These are phyloP conservation scores for Prionailurus viverrinus DNA, from an alignment of 2,113 vertebrate species.

Conservation along the genomic window DNA sequence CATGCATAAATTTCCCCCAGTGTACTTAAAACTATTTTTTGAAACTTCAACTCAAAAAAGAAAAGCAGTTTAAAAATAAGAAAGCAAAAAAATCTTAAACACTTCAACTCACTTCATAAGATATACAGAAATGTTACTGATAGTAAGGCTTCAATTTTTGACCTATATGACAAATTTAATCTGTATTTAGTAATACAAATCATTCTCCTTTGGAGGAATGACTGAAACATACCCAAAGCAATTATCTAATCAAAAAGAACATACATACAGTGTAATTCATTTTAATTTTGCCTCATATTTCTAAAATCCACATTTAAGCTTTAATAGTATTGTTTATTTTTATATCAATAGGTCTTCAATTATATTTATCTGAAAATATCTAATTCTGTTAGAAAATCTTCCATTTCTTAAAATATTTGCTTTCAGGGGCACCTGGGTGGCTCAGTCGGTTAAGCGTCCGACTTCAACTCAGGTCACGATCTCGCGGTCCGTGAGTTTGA, in stretches of 20 bases:
- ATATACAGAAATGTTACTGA: background rate
- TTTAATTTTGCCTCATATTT: conserved; percentile 19
- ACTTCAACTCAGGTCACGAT: too few relatives aligned
- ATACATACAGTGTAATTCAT: background rate
- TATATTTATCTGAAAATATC: background rate
- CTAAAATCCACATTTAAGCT: background rate
- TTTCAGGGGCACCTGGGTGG: background rate
- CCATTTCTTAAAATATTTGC: conserved; percentile 18
- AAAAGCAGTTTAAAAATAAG: background rate
- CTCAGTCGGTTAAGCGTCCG: too few relatives aligned
- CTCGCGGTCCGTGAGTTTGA: too few relatives aligned
- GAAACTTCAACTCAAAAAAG: background rate
- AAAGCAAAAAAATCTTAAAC: background rate
- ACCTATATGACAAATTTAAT: background rate
- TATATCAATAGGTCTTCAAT: background rate
- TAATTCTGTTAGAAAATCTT: background rate
- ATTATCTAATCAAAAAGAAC: background rate
- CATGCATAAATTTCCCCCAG: background rate
- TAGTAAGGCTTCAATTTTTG: background rate
- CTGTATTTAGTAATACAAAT: background rate
- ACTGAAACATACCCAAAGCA: background rate
- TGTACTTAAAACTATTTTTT: background rate
- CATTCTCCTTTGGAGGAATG: background rate
- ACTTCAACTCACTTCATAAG: background rate
- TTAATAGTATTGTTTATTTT: background rate